Percentiles rank a stretch among this genome's conserved stretches.
Evolutionary conservation across 2,113 vertebrate species (phyloP).

Genomic region (Arvicanthis niloticus): DNA sequence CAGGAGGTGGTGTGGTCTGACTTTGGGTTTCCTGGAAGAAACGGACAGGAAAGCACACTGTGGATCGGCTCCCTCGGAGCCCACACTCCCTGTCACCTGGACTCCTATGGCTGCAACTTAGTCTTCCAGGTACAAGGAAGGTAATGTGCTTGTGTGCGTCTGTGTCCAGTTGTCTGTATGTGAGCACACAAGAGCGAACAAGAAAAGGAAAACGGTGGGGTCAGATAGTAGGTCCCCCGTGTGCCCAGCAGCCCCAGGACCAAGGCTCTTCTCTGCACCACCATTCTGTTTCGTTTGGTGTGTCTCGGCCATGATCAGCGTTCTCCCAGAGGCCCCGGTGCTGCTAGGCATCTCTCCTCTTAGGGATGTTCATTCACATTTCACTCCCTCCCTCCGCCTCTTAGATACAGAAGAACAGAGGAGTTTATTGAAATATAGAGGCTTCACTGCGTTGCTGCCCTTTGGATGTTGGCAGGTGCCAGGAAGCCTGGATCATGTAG

Average conservation of each 20-base stretch:
- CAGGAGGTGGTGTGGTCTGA: conserved; percentile 95
- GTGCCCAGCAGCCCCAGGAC: neutral
- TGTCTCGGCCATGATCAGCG: neutral
- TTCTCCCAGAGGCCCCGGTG: neutral
- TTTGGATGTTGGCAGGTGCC: neutral
- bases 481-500: neutral
- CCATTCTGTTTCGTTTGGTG: conserved; percentile 18
- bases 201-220: neutral
- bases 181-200: neutral
- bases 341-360: neutral
- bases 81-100: conserved; percentile 96
- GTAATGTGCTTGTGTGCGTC: conserved; percentile 81
- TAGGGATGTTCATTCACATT: neutral
- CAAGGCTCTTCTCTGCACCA: neutral
- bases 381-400: neutral
- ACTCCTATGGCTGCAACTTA: conserved; percentile 97
- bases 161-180: neutral
- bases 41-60: conserved; percentile 94
- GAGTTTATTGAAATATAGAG: neutral
- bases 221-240: neutral
- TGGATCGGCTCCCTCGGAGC: conserved; percentile 96
- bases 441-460: neutral
- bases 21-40: conserved; percentile 95
- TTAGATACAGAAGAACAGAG: neutral
- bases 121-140: conserved; percentile 97